phyloP scores from a whole-genome alignment of 2,888 invertebrate species.

The Tholera decimalis region DNA sequence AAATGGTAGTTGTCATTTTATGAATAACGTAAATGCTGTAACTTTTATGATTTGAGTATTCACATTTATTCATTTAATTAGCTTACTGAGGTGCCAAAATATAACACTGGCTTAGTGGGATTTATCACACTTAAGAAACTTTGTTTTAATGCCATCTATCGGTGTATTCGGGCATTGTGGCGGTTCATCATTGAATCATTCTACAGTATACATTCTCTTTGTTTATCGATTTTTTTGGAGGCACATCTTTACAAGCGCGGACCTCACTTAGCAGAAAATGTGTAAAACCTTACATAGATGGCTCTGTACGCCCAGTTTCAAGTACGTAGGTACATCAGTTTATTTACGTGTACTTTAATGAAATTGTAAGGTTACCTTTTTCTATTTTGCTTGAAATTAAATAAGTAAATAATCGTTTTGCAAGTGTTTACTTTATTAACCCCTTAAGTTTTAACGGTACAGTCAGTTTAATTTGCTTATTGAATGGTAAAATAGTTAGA shows the following conservation, averaged over 20 bases:
- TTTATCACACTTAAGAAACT: not conserved
- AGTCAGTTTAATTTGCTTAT: too few species aligned
- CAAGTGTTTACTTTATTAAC: too few species aligned
- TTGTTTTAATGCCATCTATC: conserved; percentile 44
- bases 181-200: not conserved
- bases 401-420: too few species aligned
- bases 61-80: not conserved
- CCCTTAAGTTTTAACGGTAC: too few species aligned
- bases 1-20: not conserved
- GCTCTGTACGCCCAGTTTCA: conserved; percentile 32
- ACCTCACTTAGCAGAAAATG: conserved; percentile 2
- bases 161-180: conserved; percentile 5
- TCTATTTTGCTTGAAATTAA: too few species aligned
- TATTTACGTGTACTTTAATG: too few species aligned
- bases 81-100: not conserved
- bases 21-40: not conserved
- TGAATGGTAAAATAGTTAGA: too few species aligned
- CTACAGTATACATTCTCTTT: conserved; percentile 22
- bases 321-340: too few species aligned
- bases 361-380: too few species aligned
- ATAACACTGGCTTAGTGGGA: not conserved
- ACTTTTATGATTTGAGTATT: not conserved
- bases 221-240: conserved; percentile 44
- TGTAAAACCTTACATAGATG: conserved; percentile 42
- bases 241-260: conserved; percentile 1